Evolutionary conservation across 2,113 vertebrate genomes (phyloP).

Genomic region (Bolborhynchus lineola): DNA sequence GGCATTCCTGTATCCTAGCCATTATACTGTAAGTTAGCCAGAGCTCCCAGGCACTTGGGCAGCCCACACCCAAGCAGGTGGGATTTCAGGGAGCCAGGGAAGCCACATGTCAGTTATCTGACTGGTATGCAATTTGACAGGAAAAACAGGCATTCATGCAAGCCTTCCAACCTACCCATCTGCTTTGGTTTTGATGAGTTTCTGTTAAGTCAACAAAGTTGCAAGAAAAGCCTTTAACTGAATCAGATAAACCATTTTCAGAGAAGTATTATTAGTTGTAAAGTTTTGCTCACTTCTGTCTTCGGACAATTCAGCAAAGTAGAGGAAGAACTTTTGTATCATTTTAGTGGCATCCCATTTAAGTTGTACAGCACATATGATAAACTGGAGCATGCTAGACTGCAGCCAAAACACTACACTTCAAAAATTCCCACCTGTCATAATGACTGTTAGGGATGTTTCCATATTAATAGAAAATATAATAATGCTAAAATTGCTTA

Average conservation of each 20-base stretch:
- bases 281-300: background rate
- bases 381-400: background rate
- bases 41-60: constrained; percentile 1
- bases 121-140: background rate
- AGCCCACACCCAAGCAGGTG: background rate
- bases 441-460: background rate
- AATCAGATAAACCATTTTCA: background rate
- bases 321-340: background rate
- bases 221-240: background rate
- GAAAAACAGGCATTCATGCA: background rate
- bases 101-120: background rate
- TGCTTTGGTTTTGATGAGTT: background rate
- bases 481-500: background rate
- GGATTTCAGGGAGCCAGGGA: background rate
- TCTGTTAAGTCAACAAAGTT: background rate
- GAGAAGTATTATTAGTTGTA: background rate
- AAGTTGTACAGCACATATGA: background rate
- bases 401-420: background rate
- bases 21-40: background rate
- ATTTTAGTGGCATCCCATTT: background rate
- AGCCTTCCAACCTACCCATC: constrained; percentile 2
- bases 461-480: background rate
- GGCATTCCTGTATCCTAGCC: background rate
- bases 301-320: background rate
- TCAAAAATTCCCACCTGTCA: background rate